Conservation (phyloP, 2,888 invertebrate genomes). For the Clanis bilineata region DNA sequence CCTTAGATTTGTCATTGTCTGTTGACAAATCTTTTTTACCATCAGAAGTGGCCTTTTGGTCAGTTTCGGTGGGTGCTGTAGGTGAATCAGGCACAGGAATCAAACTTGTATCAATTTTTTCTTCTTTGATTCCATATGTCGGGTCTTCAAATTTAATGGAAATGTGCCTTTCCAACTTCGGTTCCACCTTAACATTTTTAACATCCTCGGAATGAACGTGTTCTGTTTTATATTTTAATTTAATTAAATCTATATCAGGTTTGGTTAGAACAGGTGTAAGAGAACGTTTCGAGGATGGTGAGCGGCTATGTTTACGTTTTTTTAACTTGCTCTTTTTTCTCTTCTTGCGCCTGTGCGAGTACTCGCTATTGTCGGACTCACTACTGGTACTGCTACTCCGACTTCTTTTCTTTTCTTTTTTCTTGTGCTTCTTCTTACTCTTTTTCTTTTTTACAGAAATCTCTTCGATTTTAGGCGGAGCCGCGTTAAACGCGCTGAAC, state of each 20-base stretch:
- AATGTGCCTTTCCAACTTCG: constrained; percentile 27
- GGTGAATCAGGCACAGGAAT: constrained; percentile 72
- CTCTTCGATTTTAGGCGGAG: constrained; percentile 82
- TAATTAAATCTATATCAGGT: constrained; percentile 38
- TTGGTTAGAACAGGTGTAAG: constrained; percentile 53
- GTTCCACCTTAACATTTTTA: constrained; percentile 41
- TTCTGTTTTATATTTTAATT: constrained; percentile 39
- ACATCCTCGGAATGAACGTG: constrained; percentile 39
- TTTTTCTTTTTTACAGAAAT: constrained; percentile 74
- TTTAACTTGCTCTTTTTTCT: constrained; percentile 79
- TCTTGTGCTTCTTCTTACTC: constrained; percentile 84
- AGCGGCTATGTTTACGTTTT: constrained; percentile 51
- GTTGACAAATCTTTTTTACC: constrained; percentile 40
- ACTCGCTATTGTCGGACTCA: constrained; percentile 69
- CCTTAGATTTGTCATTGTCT: constrained; percentile 68
- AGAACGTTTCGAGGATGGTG: constrained; percentile 48
- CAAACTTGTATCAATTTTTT: constrained; percentile 56
- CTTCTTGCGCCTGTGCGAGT: constrained; percentile 81
- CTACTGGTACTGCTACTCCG: constrained; percentile 66
- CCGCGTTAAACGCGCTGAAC: constrained; percentile 89
- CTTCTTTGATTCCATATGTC: constrained; percentile 44
- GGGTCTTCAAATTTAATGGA: constrained; percentile 23
- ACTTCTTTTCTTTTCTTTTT: constrained; percentile 79
- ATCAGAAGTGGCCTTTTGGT: constrained; percentile 37
- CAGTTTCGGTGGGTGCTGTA: constrained; percentile 46